Conservation (phyloP, 2,113 vertebrate genomes). For the Carlito syrichta region DNA sequence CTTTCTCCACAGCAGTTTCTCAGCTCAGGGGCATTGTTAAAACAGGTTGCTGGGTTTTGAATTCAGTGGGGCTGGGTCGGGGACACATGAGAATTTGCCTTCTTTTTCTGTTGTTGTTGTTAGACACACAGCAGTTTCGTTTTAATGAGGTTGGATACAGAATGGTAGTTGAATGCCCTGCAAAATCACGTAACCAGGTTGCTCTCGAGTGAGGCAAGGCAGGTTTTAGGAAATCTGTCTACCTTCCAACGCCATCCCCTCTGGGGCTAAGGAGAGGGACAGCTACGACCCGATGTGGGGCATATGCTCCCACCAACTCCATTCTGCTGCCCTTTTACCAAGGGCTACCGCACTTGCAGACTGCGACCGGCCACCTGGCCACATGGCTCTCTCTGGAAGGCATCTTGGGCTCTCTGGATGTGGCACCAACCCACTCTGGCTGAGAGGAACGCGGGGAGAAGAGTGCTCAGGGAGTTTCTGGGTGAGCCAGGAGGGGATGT, state of each 20-base stretch:
- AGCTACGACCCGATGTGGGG: not conserved
- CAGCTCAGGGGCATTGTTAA: not conserved
- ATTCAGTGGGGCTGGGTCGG: not conserved
- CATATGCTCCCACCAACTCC: not conserved
- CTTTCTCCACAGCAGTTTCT: not conserved
- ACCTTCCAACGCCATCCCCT: not conserved
- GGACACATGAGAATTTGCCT: not conserved
- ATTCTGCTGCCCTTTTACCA: not conserved
- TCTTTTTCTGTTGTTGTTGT: no score
- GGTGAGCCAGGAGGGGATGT: not conserved
- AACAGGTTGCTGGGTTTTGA: not conserved
- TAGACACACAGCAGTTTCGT: not conserved
- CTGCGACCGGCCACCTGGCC: not conserved
- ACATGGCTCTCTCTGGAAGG: not conserved
- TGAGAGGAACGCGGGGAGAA: not conserved
- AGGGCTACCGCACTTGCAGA: no score
- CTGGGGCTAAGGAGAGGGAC: not conserved
- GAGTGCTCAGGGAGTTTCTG: not conserved
- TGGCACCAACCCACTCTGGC: not conserved
- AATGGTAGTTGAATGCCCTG: not conserved
- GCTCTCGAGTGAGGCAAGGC: not conserved
- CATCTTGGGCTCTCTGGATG: not conserved
- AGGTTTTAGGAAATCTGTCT: not conserved
- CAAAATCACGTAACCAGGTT: not conserved
- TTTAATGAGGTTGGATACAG: not conserved